These are phyloP conservation scores for Microctonus hyperodae DNA, from an alignment of 2,888 invertebrate species.

Conservation along the genomic window DNA sequence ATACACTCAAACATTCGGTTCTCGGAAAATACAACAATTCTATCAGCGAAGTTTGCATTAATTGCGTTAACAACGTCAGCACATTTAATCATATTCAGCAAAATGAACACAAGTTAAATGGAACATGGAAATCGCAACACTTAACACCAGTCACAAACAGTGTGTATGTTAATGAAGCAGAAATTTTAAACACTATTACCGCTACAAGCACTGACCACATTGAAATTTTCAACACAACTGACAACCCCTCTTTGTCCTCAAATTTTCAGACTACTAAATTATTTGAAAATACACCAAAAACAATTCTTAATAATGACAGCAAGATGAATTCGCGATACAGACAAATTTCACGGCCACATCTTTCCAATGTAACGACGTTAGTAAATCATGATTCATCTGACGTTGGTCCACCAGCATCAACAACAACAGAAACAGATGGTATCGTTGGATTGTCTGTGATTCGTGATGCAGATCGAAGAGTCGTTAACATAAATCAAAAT, in stretches of 20 bases:
- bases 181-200: background rate
- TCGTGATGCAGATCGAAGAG: background rate
- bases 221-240: background rate
- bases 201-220: background rate
- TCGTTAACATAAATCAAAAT: slow-evolving; percentile 3
- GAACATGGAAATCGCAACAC: background rate
- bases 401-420: background rate
- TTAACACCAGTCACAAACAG: background rate
- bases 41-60: background rate
- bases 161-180: background rate
- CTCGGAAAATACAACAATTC: background rate
- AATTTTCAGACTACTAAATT: background rate
- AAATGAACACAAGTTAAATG: background rate
- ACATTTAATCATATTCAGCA: background rate
- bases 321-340: background rate
- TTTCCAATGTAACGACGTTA: background rate
- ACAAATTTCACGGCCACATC: background rate
- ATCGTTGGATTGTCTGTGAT: background rate
- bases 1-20: background rate
- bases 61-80: background rate
- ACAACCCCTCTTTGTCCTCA: background rate
- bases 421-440: background rate
- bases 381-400: slow-evolving; percentile 12
- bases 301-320: background rate
- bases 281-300: background rate